Evolutionary conservation across 2,797 vertebrate genomes (phyloP).

Genomic region (Distichodus sexfasciatus): DNA sequence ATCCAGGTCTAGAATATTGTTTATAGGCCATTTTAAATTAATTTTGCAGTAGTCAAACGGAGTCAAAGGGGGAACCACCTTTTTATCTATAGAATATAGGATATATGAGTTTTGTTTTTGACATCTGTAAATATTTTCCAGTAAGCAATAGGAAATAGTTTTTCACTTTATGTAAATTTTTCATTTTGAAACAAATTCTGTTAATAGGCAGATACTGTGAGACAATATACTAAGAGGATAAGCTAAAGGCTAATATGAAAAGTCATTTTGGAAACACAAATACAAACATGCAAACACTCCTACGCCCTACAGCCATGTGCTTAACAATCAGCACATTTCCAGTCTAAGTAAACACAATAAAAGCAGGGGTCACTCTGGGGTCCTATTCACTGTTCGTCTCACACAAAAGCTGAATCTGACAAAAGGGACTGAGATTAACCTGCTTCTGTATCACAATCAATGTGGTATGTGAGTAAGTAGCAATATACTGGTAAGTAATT

Average conservation of each 20-base stretch:
- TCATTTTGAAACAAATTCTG: too few species aligned
- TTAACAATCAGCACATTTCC: conserved; percentile 70
- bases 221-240: neutral
- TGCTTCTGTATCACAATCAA: neutral
- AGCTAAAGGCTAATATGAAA: neutral
- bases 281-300: neutral
- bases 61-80: too few species aligned
- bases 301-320: neutral
- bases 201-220: neutral
- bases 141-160: too few species aligned
- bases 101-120: too few species aligned
- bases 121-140: too few species aligned
- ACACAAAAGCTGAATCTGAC: conserved; percentile 48
- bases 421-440: neutral
- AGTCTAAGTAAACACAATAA: conserved; percentile 64
- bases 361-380: conserved; percentile 51
- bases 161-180: too few species aligned
- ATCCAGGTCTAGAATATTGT: too few species aligned
- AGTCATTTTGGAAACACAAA: neutral
- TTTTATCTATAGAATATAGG: too few species aligned
- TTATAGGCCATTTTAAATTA: too few species aligned
- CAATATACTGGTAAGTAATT: conserved; percentile 36
- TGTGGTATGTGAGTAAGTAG: conserved; percentile 6
- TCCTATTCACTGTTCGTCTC: conserved; percentile 31
- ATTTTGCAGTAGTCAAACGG: too few species aligned